Evolutionary conservation across 2,797 vertebrate genomes (phyloP), one percentile per base, ranked within the genome.

Genomic region (Myotis planiceps): DNA sequence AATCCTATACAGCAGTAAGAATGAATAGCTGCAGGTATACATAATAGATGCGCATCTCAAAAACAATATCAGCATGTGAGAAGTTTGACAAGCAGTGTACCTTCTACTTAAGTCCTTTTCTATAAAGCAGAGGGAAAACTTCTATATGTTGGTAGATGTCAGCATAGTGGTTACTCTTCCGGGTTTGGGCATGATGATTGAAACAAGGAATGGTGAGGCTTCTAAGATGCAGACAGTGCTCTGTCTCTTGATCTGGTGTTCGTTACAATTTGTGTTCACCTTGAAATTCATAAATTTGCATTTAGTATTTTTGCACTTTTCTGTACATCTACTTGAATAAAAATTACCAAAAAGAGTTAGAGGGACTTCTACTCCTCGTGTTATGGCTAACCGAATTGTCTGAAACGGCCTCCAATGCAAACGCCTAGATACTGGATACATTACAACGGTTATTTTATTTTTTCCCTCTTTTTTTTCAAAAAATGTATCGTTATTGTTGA

Each of bases 381-480:
- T 71, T 45, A 37, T 47, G 14, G 16, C 18, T 96, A 79, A 63
- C 8, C 85, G 94, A 66, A 76, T 87, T 66, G 7, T 78, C 49
- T 72, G 27, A 65, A 95, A 90, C 82, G 5, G 69, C 34, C 19
- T 81, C 47, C 13, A 69, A n/a, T 49, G 39, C 13, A 87, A 93
- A 66, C 0, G 7, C 9, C 34, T 84, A 92, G 27, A 39, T 27
- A 49, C 23, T 74, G 18, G 32, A 45, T 66, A 65, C 75, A 37
- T 71, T 12, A 72, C 14, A 93, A 45, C 47, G 2, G 75, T 18
- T n/a, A n/a, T 49, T 14, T 60, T 14, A 45, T 14, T 13, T 29
- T 47, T 9, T 5, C 4, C 58, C 25, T 8, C 58, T 23, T 23
- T 23, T 47, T 47, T 49, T 49, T 47, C 14, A 37, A 60, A 60